phyloP scores from a whole-genome alignment of 2,113 vertebrate species.

The Scomber scombrus region DNA sequence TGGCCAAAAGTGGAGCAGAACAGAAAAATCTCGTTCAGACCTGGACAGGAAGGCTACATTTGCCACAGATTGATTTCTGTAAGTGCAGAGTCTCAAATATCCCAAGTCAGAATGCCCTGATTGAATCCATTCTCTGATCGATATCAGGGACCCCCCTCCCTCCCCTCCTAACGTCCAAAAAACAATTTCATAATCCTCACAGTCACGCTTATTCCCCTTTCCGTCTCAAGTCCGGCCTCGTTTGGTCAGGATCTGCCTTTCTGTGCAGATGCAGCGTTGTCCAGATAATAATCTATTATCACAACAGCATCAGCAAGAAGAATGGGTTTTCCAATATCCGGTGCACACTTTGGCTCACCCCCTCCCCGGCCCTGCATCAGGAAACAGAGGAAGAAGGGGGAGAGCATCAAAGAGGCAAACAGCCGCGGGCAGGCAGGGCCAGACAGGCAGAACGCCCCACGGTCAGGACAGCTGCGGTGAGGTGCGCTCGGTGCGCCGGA shows the following conservation, averaged over 20 bases:
- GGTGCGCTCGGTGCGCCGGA: constrained; percentile 31
- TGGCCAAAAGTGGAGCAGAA: constrained; percentile 52
- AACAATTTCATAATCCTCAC: constrained; percentile 24
- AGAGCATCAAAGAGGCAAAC: constrained; percentile 38
- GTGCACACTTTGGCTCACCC: constrained; percentile 80
- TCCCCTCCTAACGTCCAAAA: constrained; percentile 46
- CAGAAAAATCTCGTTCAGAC: constrained; percentile 49
- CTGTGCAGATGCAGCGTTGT: constrained; percentile 41
- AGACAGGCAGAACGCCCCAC: constrained; percentile 18
- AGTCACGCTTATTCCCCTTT: constrained; percentile 1
- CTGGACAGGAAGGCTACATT: constrained; percentile 67
- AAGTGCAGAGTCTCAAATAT: constrained; percentile 78
- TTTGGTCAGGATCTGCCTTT: constrained; percentile 40
- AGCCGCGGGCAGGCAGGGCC: constrained; percentile 33
- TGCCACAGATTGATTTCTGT: constrained; percentile 70
- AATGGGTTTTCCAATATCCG: constrained; percentile 85
- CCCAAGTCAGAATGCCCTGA: constrained; percentile 71
- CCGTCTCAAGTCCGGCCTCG: constrained; percentile 26
- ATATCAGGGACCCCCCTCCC: constrained; percentile 63
- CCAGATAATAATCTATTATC: constrained; percentile 71
- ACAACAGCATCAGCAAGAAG: constrained; percentile 74
- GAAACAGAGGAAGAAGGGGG: constrained; percentile 67
- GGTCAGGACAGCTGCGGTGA: constrained; percentile 39
- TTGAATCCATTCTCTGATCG: constrained; percentile 69
- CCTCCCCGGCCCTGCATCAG: constrained; percentile 76